phyloP scores from a whole-genome alignment of 1,140 invertebrate genomes.

The Cotesia typhae region DNA sequence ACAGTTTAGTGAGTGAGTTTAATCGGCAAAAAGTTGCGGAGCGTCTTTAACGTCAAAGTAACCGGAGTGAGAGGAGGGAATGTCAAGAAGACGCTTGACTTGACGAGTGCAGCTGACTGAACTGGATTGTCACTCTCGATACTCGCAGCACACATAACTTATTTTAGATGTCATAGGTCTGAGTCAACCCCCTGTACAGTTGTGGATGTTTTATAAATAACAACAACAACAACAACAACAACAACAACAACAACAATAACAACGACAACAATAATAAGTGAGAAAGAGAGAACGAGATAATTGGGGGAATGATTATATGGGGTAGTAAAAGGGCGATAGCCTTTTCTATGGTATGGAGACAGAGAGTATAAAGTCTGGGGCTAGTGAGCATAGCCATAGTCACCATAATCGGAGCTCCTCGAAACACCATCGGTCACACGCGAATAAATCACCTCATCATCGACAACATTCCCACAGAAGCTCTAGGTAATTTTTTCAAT shows the following conservation, averaged over 20 bases:
- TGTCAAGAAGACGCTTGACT: slow-evolving; percentile 14
- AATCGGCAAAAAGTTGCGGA: no score
- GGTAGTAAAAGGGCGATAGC: slow-evolving; percentile 52
- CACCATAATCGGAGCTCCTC: slow-evolving; percentile 57
- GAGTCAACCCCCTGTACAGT: no score
- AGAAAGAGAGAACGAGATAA: not conserved
- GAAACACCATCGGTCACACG: slow-evolving; percentile 60
- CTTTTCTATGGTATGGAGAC: slow-evolving; percentile 64
- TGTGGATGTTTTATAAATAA: no score
- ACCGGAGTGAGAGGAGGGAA: not conserved
- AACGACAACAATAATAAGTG: no score
- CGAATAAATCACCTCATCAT: slow-evolving; percentile 58
- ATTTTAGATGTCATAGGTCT: no score
- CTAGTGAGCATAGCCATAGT: slow-evolving; percentile 65
- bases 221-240: no score
- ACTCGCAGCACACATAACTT: no score
- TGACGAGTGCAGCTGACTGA: not conserved
- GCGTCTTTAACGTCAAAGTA: not conserved
- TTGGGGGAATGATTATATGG: slow-evolving; percentile 52
- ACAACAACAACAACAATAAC: no score
- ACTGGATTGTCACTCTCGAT: not conserved
- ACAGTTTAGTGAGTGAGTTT: not conserved
- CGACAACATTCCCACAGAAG: slow-evolving; percentile 64
- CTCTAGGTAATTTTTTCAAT: slow-evolving; percentile 52
- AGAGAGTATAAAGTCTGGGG: slow-evolving; percentile 64